Conservation (phyloP, 1,140 invertebrate species). For the Brachionus paranguensis region DNA sequence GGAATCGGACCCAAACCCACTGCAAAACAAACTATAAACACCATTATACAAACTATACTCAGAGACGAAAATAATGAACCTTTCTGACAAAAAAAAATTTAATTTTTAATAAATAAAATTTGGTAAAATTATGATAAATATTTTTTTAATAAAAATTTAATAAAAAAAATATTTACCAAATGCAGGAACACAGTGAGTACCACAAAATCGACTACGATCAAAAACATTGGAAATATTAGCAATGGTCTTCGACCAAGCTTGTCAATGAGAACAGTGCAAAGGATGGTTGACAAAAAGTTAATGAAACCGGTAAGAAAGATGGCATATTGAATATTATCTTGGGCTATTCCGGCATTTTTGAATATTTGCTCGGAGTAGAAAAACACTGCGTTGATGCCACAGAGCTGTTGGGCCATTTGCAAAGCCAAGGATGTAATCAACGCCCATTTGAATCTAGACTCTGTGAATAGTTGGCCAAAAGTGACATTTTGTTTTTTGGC, state of each 20-base stretch:
- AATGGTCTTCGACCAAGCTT: conserved; percentile 43
- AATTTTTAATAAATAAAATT: too few relatives aligned
- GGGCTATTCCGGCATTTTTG: conserved; percentile 61
- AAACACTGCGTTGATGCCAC: conserved; percentile 79
- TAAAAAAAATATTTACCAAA: background rate
- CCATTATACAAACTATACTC: conserved; percentile 27
- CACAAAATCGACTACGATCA: conserved; percentile 28
- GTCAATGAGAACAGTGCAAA: conserved; percentile 56
- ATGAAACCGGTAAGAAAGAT: conserved; percentile 67
- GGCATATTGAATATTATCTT: conserved; percentile 62
- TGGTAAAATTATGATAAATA: too few relatives aligned
- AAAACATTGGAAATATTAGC: conserved; percentile 8
- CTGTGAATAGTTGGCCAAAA: background rate
- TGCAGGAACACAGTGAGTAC: conserved; percentile 3
- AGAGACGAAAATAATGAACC: background rate
- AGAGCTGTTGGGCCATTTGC: conserved; percentile 64
- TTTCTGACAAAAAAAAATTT: background rate
- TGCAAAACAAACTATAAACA: conserved; percentile 32
- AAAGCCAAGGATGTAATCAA: background rate
- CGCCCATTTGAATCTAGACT: background rate
- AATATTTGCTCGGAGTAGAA: conserved; percentile 74
- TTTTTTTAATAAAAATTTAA: background rate
- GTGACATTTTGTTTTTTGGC: background rate
- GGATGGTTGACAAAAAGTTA: conserved; percentile 66
- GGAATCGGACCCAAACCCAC: conserved; percentile 36